Conservation (phyloP, 2,113 vertebrate genomes). For the Tringa solitaria region DNA sequence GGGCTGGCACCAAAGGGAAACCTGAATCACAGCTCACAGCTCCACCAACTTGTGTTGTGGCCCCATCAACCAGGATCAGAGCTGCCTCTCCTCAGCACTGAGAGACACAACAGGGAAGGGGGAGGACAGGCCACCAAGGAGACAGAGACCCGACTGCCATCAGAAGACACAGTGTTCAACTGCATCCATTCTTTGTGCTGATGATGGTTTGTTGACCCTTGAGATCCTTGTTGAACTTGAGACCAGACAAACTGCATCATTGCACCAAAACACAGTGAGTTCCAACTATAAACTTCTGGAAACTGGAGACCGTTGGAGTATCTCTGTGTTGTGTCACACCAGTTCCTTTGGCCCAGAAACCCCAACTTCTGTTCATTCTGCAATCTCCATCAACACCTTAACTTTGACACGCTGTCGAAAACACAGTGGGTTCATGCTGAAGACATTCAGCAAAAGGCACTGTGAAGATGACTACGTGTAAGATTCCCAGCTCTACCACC, state of each 20-base stretch:
- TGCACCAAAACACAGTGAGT: background rate
- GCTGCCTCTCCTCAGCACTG: background rate
- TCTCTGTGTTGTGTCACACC: background rate
- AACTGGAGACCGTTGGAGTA: background rate
- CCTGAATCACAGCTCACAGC: background rate
- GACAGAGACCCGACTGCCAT: background rate
- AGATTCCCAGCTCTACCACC: background rate
- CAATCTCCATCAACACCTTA: background rate
- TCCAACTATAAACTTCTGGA: background rate
- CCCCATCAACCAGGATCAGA: background rate
- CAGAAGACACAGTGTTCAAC: background rate
- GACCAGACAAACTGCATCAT: background rate
- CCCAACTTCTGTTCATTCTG: background rate
- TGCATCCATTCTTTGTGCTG: background rate
- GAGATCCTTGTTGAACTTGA: background rate
- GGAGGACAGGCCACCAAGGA: background rate
- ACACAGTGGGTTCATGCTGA: background rate
- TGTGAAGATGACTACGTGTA: rapidly evolving
- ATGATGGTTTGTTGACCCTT: background rate
- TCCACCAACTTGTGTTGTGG: background rate
- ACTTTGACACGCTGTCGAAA: background rate
- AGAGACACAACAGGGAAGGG: background rate
- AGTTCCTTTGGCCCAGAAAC: background rate
- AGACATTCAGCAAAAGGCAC: background rate
- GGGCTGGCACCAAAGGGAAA: background rate